Conservation (phyloP, 2,113 vertebrate genomes). For the Siphamia tubifer region DNA sequence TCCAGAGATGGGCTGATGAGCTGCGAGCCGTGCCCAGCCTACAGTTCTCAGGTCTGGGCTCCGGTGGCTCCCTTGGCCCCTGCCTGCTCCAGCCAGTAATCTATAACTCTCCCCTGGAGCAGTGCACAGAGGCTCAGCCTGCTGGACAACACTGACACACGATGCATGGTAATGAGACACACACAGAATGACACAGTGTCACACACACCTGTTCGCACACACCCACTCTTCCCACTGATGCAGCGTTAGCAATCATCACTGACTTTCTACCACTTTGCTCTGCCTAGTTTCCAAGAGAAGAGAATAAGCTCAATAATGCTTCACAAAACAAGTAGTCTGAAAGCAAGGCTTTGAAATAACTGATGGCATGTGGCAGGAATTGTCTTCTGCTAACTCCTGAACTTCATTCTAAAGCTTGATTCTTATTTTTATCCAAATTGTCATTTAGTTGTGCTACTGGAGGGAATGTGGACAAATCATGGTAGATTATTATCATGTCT, state of each 20-base stretch:
- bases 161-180: slow-evolving; percentile 75
- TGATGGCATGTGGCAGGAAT: no score
- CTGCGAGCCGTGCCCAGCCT: slow-evolving; percentile 69
- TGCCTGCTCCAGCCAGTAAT: slow-evolving; percentile 69
- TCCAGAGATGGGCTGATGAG: slow-evolving; percentile 77
- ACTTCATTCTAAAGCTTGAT: no score
- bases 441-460: no score
- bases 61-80: slow-evolving; percentile 60
- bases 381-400: no score
- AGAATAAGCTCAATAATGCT: neutral
- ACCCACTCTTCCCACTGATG: slow-evolving; percentile 43
- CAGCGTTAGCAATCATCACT: slow-evolving; percentile 32
- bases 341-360: no score
- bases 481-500: no score
- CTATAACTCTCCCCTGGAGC: slow-evolving; percentile 75
- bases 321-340: no score
- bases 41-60: slow-evolving; percentile 56
- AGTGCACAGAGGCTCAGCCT: slow-evolving; percentile 60
- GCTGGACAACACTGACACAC: slow-evolving; percentile 71
- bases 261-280: slow-evolving; percentile 30
- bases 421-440: no score
- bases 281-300: slow-evolving; percentile 9
- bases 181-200: slow-evolving; percentile 48
- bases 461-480: no score
- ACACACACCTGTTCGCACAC: slow-evolving; percentile 57